These are phyloP conservation scores for Brachyrhaphis roseni DNA, from an alignment of 2,797 vertebrate species.

Conservation along the genomic window DNA sequence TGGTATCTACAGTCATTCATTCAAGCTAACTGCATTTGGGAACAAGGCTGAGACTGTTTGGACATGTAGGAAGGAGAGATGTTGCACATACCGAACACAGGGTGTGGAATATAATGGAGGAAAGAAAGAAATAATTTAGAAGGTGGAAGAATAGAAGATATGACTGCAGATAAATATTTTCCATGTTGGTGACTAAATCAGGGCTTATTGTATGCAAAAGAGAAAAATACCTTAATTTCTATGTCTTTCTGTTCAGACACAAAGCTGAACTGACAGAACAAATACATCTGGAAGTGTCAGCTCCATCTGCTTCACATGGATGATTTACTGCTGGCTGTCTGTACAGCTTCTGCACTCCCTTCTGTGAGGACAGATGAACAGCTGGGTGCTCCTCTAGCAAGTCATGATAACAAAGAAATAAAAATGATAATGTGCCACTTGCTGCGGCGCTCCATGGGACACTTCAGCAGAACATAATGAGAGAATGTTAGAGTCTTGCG, in stretches of 20 bases:
- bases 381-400: neutral
- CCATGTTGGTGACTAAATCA: neutral
- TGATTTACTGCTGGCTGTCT: neutral
- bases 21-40: neutral
- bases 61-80: neutral
- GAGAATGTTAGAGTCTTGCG: neutral
- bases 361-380: neutral
- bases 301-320: neutral
- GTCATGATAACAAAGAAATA: neutral
- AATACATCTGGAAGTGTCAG: neutral
- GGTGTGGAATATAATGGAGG: neutral
- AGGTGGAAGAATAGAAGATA: neutral
- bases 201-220: neutral
- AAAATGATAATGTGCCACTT: neutral
- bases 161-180: neutral
- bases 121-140: neutral
- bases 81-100: neutral
- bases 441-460: neutral
- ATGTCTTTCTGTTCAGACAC: neutral
- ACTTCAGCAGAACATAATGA: slow-evolving; percentile 7
- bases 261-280: neutral
- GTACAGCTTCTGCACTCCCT: neutral
- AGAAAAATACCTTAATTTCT: neutral
- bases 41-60: neutral
- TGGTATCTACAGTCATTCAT: neutral